Conservation (phyloP, 2,888 invertebrate genomes). For the Oligia fasciuncula region DNA sequence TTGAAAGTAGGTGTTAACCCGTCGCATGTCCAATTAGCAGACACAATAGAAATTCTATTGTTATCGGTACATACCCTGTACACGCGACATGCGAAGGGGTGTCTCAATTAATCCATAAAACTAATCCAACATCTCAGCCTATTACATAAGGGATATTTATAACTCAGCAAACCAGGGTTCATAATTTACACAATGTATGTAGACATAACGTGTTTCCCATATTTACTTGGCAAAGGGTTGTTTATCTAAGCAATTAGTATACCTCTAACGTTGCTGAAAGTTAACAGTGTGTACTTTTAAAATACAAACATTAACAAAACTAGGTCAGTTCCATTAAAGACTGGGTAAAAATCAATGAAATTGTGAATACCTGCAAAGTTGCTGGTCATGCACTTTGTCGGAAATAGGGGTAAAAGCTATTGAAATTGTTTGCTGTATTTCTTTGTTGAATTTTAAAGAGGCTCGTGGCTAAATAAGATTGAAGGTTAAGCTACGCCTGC, state of each 20-base stretch:
- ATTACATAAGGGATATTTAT: constrained; percentile 26
- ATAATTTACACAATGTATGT: constrained; percentile 35
- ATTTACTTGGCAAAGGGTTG: constrained; percentile 31
- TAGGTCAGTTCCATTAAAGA: constrained; percentile 37
- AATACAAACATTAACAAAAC: constrained; percentile 34
- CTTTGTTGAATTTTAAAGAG: no score
- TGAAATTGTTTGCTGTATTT: no score
- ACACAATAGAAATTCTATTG: no score
- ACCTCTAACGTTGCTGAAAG: constrained; percentile 32
- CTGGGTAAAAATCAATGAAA: constrained; percentile 43
- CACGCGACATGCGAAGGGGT: no score
- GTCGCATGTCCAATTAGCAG: no score
- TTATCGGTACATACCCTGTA: no score
- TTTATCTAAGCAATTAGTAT: constrained; percentile 25
- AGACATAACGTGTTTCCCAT: constrained; percentile 25
- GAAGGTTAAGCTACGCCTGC: no score
- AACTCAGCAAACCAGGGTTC: constrained; percentile 5
- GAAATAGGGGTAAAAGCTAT: neutral
- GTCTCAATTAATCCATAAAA: neutral
- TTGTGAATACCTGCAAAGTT: constrained; percentile 35
- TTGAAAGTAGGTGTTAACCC: neutral
- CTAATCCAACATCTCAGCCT: constrained; percentile 15
- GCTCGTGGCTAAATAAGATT: no score
- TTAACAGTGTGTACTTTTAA: constrained; percentile 41
- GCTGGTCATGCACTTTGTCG: constrained; percentile 26